Percentiles rank a stretch among this genome's conserved stretches.
Evolutionary conservation across 2,888 invertebrate species (phyloP).

Genomic region (Acrobasis consociella): DNA sequence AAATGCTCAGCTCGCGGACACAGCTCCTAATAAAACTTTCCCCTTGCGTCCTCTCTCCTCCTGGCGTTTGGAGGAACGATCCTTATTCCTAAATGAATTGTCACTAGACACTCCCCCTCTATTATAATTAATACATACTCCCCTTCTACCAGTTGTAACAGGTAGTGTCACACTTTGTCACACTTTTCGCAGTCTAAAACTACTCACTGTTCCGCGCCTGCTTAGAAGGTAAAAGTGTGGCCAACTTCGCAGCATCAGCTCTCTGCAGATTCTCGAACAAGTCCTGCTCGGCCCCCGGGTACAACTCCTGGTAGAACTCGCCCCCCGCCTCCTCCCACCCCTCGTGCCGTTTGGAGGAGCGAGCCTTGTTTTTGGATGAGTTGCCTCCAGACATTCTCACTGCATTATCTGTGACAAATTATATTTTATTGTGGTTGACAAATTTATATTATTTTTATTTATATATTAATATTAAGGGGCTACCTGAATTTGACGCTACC

Average conservation of each 20-base stretch:
- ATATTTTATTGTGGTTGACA: too few species aligned
- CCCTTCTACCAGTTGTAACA: too few species aligned
- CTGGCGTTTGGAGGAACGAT: slow-evolving; percentile 57
- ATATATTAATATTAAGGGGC: too few species aligned
- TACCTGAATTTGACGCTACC: too few species aligned
- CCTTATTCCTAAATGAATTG: slow-evolving; percentile 48
- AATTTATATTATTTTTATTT: too few species aligned
- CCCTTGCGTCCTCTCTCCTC: slow-evolving; percentile 91
- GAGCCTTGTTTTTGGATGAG: slow-evolving; percentile 64
- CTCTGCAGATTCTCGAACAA: slow-evolving; percentile 87
- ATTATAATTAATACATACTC: too few species aligned
- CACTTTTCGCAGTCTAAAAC: too few species aligned
- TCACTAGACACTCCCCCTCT: too few species aligned
- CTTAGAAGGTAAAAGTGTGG: slow-evolving; percentile 90
- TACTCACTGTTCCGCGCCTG: slow-evolving; percentile 87
- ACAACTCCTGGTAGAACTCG: slow-evolving; percentile 93
- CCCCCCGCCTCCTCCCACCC: slow-evolving; percentile 93
- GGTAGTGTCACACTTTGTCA: too few species aligned
- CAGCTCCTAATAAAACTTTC: slow-evolving; percentile 92
- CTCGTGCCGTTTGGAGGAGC: slow-evolving; percentile 61
- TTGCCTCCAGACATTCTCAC: slow-evolving; percentile 74
- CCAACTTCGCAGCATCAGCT: slow-evolving; percentile 88
- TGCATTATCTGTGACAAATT: slow-evolving; percentile 43
- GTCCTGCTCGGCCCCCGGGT: slow-evolving; percentile 85
- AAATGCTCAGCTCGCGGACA: slow-evolving; percentile 87